Evolutionary conservation across 2,888 invertebrate genomes (phyloP), one percentile per base, ranked within the genome.

Genomic region (Catocala fraxini): DNA sequence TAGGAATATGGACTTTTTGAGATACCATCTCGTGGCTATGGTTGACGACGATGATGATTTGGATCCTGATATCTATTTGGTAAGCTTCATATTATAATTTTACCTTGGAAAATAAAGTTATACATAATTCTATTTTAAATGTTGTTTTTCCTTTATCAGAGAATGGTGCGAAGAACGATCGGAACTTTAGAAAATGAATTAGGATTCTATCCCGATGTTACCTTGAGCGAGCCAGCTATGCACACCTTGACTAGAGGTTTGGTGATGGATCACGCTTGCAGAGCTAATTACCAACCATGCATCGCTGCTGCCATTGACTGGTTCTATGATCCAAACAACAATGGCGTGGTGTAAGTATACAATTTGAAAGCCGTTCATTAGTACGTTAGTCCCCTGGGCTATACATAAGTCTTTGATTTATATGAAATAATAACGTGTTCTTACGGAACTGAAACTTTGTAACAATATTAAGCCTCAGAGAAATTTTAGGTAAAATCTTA

Each of bases 211-310:
- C 91, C 92, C 0, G 88, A 89, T 5, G 51, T 80, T 0, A 42
- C 65, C 6, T 11, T 80, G 0, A 68, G 59, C 0, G 93, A 94
- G 49, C 86, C 89, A 1, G 81, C 86, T 0, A 92, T 92, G 92
- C 59, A 64, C 0, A 82, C 90, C 0, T 66, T 93, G 10, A 90
- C 91, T 0, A 83, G 94, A 51, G 93, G 91, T 0, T 61, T 94
- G 6, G 92, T 94, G 1, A 94, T 94, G 94, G 90, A 93, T 25
- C 93, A 93, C 61, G 93, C 91, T 0, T 94, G 94, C 67, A 80
- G 82, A 7, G 80, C 90, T 0, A 83, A 84, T 45, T 93, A 94
- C 62, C 80, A 82, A 5, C 90, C 92, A 0, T 94, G 94, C 61
- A 80, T 93, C 6, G 93, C 91, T 0, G 93, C 92, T 45, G 93